Percentiles rank a stretch among this genome's conserved stretches.
phyloP scores from a whole-genome alignment of 2,113 vertebrate species.

The Rallus limicola region DNA sequence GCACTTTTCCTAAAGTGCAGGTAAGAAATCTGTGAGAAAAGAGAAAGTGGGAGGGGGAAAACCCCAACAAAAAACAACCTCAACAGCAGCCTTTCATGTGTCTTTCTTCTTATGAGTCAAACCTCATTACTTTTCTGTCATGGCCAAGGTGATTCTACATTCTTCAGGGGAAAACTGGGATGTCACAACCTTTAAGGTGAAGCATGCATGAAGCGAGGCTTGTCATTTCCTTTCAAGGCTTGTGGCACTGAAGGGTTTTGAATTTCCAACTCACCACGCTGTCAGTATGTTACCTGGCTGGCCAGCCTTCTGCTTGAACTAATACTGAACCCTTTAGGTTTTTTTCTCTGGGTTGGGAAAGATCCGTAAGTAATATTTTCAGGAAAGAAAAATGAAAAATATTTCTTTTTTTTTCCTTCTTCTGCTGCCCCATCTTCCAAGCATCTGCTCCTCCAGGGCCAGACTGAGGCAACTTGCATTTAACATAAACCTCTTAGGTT shows the following conservation, averaged over 20 bases:
- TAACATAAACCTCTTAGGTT: background rate
- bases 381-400: background rate
- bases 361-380: background rate
- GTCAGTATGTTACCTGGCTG: background rate
- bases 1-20: background rate
- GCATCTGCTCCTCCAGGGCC: background rate
- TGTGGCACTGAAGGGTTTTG: background rate
- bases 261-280: background rate
- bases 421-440: background rate
- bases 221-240: background rate
- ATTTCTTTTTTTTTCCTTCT: background rate
- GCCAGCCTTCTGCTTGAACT: background rate
- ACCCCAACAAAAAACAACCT: too few relatives aligned
- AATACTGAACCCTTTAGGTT: background rate
- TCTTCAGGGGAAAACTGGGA: background rate
- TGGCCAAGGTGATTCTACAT: background rate
- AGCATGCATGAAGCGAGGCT: background rate
- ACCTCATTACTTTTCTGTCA: background rate
- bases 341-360: background rate
- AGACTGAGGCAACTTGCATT: constrained; percentile 7
- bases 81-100: fast-evolving
- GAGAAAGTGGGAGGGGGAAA: too few relatives aligned
- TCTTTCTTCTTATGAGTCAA: background rate
- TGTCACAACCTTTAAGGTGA: background rate
- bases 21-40: background rate